Evolutionary conservation across 2,888 invertebrate genomes (phyloP).

Genomic region (Venusia cambrica): DNA sequence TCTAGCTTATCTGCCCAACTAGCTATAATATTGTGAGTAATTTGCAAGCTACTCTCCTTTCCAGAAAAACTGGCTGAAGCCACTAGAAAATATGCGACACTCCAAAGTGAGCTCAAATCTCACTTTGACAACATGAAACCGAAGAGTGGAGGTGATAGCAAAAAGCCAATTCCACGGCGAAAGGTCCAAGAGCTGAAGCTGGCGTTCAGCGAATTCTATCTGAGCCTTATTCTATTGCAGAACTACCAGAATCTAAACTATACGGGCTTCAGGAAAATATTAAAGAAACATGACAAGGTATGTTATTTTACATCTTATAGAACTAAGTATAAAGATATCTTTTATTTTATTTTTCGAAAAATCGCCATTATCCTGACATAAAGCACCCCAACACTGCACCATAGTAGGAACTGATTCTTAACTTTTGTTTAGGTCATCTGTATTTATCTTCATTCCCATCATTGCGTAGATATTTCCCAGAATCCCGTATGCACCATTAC

Average conservation of each 20-base stretch:
- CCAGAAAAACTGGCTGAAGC: slow-evolving; percentile 98
- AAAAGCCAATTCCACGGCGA: slow-evolving; percentile 84
- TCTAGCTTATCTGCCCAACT: background rate
- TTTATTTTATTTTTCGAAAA: too few species aligned
- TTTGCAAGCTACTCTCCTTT: slow-evolving; percentile 28
- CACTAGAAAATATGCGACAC: slow-evolving; percentile 94
- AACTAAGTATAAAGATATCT: too few species aligned
- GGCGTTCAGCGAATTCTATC: slow-evolving; percentile 99
- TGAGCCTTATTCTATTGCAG: slow-evolving; percentile 96
- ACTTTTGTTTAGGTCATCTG: too few species aligned
- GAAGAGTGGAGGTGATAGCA: slow-evolving; percentile 62
- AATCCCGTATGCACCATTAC: too few species aligned
- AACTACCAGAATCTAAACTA: slow-evolving; percentile 99
- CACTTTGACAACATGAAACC: slow-evolving; percentile 80
- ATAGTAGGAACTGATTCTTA: too few species aligned
- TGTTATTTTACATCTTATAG: too few species aligned
- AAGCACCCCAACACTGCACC: too few species aligned
- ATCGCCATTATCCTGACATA: too few species aligned
- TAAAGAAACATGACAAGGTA: slow-evolving; percentile 99
- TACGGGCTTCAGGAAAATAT: slow-evolving; percentile 98
- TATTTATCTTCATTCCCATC: too few species aligned
- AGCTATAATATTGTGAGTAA: background rate
- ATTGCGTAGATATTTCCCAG: too few species aligned
- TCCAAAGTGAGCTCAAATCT: slow-evolving; percentile 91
- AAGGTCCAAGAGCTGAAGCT: slow-evolving; percentile 96